Conservation (phyloP, 1,140 invertebrate genomes). For the Papilio dardanus region DNA sequence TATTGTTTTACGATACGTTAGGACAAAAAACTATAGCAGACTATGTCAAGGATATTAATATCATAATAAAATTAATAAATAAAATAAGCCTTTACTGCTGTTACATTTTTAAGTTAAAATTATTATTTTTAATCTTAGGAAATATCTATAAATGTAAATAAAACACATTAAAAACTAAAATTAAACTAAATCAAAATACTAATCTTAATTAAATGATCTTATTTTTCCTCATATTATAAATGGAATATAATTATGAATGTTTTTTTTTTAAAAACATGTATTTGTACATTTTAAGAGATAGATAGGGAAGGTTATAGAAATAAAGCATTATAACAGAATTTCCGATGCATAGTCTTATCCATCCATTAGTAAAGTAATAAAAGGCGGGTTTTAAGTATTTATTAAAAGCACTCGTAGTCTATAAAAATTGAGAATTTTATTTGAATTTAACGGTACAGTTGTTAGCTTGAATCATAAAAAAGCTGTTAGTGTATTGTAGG, state of each 20-base stretch:
- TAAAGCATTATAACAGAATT: not conserved
- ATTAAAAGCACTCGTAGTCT: conserved; percentile 12
- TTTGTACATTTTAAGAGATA: not conserved
- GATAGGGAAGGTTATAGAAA: not conserved
- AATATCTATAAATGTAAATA: not conserved
- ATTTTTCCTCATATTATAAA: no score
- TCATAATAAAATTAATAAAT: no score
- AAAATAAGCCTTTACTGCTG: no score
- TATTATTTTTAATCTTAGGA: no score
- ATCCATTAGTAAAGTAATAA: conserved; percentile 16
- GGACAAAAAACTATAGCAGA: conserved; percentile 74
- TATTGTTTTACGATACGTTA: conserved; percentile 73
- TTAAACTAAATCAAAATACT: no score
- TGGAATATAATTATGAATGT: no score
- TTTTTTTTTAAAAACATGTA: no score
- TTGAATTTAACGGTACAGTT: conserved; percentile 14
- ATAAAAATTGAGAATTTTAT: conserved; percentile 15
- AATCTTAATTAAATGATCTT: no score
- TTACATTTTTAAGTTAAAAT: no score
- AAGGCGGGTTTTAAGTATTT: conserved; percentile 14
- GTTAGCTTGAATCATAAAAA: conserved; percentile 32
- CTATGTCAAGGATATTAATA: not conserved
- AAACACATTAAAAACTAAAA: not conserved
- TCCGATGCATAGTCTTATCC: not conserved
- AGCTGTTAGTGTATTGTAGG: conserved; percentile 16